These are phyloP conservation scores for Menura novaehollandiae DNA, from an alignment of 2,113 vertebrate species.

Conservation along the genomic window DNA sequence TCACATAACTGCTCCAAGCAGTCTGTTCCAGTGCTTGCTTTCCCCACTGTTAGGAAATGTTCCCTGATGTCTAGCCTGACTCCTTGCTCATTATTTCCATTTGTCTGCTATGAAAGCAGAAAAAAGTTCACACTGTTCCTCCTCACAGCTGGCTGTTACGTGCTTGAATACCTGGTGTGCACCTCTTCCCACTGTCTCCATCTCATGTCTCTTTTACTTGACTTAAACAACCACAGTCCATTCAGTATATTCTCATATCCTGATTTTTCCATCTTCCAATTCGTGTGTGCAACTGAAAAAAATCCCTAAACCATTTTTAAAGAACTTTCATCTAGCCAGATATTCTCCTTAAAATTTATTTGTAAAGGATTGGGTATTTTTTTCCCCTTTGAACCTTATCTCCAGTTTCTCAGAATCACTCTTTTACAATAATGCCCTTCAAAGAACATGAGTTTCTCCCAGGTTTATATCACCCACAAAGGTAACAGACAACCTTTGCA, in stretches of 20 bases:
- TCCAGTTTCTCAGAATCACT: background rate
- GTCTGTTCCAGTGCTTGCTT: background rate
- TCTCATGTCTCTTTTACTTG: background rate
- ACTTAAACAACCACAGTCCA: background rate
- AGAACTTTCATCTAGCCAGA: background rate
- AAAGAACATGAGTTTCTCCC: background rate
- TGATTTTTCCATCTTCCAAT: background rate
- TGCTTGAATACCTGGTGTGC: background rate
- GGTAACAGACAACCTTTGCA: background rate
- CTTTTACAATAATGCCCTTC: background rate
- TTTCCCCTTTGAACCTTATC: background rate
- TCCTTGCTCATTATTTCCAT: slow-evolving; percentile 1
- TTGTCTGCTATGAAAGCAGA: background rate
- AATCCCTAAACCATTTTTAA: background rate
- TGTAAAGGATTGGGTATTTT: background rate
- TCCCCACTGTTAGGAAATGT: background rate
- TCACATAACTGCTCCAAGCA: background rate
- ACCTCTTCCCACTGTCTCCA: background rate
- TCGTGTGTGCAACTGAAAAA: background rate
- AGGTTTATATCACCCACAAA: background rate
- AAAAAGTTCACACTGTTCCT: background rate
- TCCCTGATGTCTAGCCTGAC: background rate
- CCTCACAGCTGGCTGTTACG: background rate
- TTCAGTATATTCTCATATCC: background rate
- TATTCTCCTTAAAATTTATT: background rate